Base-by-base conservation (phyloP, 2,797 vertebrate species). In the Enteromius unitaeniatus region DNA sequence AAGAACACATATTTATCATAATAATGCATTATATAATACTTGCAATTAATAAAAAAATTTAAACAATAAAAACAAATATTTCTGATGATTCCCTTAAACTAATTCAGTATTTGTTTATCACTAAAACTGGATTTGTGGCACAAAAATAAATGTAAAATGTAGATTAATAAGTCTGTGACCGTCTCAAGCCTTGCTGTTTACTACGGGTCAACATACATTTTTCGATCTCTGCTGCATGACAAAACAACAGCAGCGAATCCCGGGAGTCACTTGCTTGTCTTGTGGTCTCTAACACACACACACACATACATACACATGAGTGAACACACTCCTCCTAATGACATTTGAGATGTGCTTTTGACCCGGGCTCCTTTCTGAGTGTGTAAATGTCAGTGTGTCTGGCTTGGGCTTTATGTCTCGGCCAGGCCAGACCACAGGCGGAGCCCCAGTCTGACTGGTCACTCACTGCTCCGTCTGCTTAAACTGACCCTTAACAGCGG, bases 301-400 rank as follows among this genome's bases (percentile, higher is more conserved):
- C 13, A 55, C 40, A 28, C 67, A 45, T 45, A 45, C 42, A 45
- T 45, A 3, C 42, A 45, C 42, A 45, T 45, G 13, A 10, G 21
- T 70, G 34, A 53, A n/a, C 45, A 69, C 37, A 68, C 79, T 31
- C 49, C 23, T 65, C 40, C 58, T 58, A 65, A 40, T 83, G 85
- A 75, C 85, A 86, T 83, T 76, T 86, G n/a, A 84, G 69, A 60
- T 70, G 55, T 70, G 77, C 23, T 47, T 82, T 62, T 79, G 83
- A 82, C 83, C 77, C 14, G 11, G 49, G 40, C 31, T 64, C 15
- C 19, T 34, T 49, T 78, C 28, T 53, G 28, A 69, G 31, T 68
- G 47, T 87, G 86, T 45, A 83, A 86, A 83, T 79, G 81, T 86
- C 81, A 86, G 42, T 58, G 64, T 82, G 68, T 79, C 62, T 42